Percentiles rank a stretch among this genome's conserved stretches.
Evolutionary conservation across 2,113 vertebrate genomes (phyloP).

Genomic region (Oxyruncus cristatus): DNA sequence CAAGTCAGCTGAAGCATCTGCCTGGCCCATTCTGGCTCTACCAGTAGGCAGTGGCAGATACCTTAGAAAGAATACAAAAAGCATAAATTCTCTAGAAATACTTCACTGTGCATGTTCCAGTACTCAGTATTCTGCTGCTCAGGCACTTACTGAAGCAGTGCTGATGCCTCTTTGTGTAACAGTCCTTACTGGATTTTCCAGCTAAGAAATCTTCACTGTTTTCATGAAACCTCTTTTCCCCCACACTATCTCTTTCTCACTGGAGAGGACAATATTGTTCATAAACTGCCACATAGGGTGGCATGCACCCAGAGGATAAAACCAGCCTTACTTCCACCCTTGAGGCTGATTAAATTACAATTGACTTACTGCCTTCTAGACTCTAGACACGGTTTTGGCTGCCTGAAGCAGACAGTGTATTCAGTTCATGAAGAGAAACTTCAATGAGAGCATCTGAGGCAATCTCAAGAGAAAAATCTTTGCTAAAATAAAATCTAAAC

Average conservation of each 20-base stretch:
- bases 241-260: not conserved
- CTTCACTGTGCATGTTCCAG: not conserved
- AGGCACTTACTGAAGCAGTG: not conserved
- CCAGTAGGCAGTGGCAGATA: not conserved
- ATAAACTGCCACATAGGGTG: not conserved
- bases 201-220: not conserved
- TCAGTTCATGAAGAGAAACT: not conserved
- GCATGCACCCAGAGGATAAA: not conserved
- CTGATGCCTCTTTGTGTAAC: not conserved
- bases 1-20: not conserved
- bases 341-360: not conserved
- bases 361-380: not conserved
- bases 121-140: not conserved
- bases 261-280: not conserved
- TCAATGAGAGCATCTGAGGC: not conserved
- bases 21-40: not conserved
- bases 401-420: not conserved
- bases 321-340: not conserved
- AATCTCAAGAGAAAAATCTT: not conserved
- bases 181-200: not conserved
- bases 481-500: not conserved
- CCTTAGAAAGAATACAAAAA: not conserved
- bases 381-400: not conserved
- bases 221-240: not conserved
- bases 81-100: not conserved